Evolutionary conservation across 2,888 invertebrate genomes (phyloP).

Genomic region (Oscheius sp.): DNA sequence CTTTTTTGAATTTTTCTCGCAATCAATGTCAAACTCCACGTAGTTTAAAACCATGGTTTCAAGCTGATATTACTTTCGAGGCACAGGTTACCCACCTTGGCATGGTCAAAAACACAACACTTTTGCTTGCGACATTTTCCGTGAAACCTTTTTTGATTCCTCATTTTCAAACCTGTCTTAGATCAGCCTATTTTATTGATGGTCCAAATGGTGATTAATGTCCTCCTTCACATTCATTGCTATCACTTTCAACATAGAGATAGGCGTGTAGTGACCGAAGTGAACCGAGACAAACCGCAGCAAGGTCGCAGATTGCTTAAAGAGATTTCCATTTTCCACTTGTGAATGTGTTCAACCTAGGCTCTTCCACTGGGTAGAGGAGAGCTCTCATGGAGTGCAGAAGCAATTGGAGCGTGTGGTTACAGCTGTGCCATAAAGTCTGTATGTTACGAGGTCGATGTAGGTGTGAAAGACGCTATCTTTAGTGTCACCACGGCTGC

Average conservation of each 20-base stretch:
- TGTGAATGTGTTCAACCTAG: conserved; percentile 40
- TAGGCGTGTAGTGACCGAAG: conserved; percentile 10
- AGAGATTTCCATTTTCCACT: not conserved
- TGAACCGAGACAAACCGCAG: conserved; percentile 14
- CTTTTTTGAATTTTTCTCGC: conserved; percentile 6
- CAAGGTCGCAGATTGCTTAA: conserved; percentile 21
- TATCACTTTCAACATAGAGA: not conserved
- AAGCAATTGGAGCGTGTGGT: conserved; percentile 50
- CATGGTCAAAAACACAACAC: too few species aligned
- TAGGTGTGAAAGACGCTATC: not conserved
- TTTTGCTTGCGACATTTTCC: too few species aligned
- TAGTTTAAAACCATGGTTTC: too few species aligned
- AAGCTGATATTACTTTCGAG: too few species aligned
- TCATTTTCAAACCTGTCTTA: too few species aligned
- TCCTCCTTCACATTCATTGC: conserved; percentile 1
- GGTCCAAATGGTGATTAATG: conserved; percentile 17
- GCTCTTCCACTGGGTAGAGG: conserved; percentile 61
- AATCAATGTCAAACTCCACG: too few species aligned
- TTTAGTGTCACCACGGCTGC: conserved; percentile 68
- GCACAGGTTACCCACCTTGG: too few species aligned
- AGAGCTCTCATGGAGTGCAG: conserved; percentile 56
- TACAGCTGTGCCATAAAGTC: conserved; percentile 58
- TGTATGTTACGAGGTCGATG: conserved; percentile 43
- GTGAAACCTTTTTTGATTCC: too few species aligned
- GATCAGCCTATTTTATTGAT: not conserved